Conservation (phyloP, 1,140 invertebrate species). For the Zaprionus taronus region DNA sequence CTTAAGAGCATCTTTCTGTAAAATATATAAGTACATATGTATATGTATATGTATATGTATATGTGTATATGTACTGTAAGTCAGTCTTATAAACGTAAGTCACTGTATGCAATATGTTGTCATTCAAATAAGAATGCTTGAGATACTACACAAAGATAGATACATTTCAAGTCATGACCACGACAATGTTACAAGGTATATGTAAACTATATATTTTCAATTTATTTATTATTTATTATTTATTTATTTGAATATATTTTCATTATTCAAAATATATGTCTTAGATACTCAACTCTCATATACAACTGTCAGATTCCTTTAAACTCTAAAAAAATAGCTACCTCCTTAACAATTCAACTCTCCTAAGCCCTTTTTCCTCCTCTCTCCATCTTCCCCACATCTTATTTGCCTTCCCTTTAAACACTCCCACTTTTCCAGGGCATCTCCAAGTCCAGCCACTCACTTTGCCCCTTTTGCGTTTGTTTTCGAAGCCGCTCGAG, state of each 20-base stretch:
- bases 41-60: too few species aligned
- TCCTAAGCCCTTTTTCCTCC: not conserved
- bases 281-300: not conserved
- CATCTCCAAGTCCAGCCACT: constrained; percentile 1
- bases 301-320: not conserved
- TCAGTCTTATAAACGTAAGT: not conserved
- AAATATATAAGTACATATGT: too few species aligned
- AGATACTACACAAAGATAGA: not conserved
- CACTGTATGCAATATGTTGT: not conserved
- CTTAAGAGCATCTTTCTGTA: not conserved
- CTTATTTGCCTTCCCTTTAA: too few species aligned
- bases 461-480: constrained; percentile 14
- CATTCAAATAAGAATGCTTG: not conserved
- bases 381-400: not conserved
- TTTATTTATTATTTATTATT: too few species aligned
- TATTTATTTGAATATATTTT: too few species aligned
- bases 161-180: not conserved
- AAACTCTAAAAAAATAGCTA: fast-evolving
- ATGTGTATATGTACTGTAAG: not conserved
- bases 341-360: too few species aligned
- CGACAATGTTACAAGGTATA: too few species aligned
- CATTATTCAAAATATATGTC: not conserved
- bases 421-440: not conserved
- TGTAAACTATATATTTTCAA: too few species aligned
- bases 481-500: constrained; percentile 44